phyloP scores from a whole-genome alignment of 1,140 invertebrate species.

The Drosophila santomea region DNA sequence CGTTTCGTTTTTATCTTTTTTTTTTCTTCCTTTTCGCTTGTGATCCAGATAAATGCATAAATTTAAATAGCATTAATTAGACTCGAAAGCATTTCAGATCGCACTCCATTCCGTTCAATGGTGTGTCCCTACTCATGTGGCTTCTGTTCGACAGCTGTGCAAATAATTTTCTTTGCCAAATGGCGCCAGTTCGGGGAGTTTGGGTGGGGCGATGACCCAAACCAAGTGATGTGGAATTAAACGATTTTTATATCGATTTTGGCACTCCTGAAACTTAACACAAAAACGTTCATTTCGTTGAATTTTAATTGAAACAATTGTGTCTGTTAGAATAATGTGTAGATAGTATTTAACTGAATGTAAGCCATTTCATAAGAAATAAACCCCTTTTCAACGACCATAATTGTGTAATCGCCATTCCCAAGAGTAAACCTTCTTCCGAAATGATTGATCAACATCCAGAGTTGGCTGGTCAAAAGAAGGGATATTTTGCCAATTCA shows the following conservation, averaged over 20 bases:
- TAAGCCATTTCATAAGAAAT: background rate
- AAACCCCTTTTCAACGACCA: background rate
- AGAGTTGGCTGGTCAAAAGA: background rate
- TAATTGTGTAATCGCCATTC: background rate
- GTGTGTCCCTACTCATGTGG: conserved; percentile 20
- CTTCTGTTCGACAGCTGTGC: conserved; percentile 54
- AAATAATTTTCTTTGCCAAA: conserved; percentile 54
- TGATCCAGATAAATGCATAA: conserved; percentile 63
- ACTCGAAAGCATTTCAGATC: conserved; percentile 35
- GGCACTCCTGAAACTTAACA: background rate
- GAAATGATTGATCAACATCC: conserved; percentile 1
- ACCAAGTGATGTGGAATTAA: conserved; percentile 3
- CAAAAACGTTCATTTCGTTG: no score
- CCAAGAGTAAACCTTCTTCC: background rate
- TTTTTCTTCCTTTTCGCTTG: background rate
- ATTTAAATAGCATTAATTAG: conserved; percentile 66
- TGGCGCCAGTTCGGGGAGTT: conserved; percentile 32
- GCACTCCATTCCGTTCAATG: conserved; percentile 22
- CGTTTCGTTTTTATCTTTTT: conserved; percentile 12
- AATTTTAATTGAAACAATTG: no score
- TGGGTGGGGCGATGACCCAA: conserved; percentile 26
- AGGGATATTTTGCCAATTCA: conserved; percentile 12
- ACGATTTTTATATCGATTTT: conserved; percentile 8
- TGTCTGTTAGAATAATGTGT: no score
- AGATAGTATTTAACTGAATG: no score